phyloP scores from a whole-genome alignment of 1,140 invertebrate genomes.

The Dendrolimus punctatus region DNA sequence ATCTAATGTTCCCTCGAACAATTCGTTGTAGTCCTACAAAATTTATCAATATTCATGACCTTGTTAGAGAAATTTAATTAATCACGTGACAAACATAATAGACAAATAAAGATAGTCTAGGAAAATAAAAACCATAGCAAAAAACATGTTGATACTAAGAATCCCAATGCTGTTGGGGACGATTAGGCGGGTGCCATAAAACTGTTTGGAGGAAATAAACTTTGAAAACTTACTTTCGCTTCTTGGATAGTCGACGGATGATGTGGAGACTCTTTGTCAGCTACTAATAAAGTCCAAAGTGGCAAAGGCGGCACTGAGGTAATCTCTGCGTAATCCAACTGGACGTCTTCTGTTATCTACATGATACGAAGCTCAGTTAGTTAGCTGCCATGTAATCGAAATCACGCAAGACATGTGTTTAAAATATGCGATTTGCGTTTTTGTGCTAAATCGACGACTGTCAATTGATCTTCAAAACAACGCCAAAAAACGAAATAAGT shows the following conservation, averaged over 20 bases:
- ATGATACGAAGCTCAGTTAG: not conserved
- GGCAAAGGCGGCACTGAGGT: conserved; percentile 97
- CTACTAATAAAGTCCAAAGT: conserved; percentile 94
- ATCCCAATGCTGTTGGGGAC: too few relatives aligned
- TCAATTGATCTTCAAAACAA: too few relatives aligned
- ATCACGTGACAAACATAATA: too few relatives aligned
- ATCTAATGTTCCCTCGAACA: conserved; percentile 85
- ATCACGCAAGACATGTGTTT: too few relatives aligned
- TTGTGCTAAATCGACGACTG: too few relatives aligned
- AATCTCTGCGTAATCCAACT: conserved; percentile 96
- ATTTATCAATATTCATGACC: conserved; percentile 1
- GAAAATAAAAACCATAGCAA: too few relatives aligned
- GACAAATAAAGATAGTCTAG: too few relatives aligned
- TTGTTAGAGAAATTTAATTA: not conserved
- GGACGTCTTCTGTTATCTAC: conserved; percentile 87
- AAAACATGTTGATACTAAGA: too few relatives aligned
- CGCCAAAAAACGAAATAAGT: too few relatives aligned
- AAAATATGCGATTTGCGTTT: too few relatives aligned
- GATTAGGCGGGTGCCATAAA: too few relatives aligned
- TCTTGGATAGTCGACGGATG: conserved; percentile 69
- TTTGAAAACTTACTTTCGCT: conserved; percentile 57
- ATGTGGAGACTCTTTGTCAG: conserved; percentile 87
- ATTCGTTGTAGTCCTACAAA: conserved; percentile 85
- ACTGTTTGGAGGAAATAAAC: too few relatives aligned
- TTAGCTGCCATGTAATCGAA: not conserved